Conservation (phyloP, 23 tunicate species). For the Trididemnum clinides region DNA sequence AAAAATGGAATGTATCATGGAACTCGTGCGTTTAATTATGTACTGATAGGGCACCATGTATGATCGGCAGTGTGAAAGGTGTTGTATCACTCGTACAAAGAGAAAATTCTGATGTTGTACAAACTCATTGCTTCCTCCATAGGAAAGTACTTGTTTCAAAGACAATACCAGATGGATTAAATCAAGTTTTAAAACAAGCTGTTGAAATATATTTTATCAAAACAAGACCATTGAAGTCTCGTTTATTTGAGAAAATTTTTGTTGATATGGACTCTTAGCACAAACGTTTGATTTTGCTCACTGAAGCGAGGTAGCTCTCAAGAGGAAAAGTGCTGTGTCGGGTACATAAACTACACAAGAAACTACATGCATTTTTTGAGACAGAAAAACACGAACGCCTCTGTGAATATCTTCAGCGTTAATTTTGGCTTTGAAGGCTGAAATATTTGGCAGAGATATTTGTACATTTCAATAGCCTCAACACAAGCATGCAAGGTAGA, state of each 20-base stretch:
- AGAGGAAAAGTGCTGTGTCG: not conserved
- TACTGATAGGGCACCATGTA: not conserved
- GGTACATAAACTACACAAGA: not conserved
- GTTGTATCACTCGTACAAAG: not conserved
- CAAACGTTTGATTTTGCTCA: not conserved
- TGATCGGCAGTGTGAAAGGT: not conserved
- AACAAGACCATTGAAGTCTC: not conserved
- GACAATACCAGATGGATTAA: not conserved
- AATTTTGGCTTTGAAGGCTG: not conserved
- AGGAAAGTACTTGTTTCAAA: not conserved
- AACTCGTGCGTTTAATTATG: not conserved
- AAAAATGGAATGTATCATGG: slow-evolving; percentile 1
- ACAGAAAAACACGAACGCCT: not conserved
- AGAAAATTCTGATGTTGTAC: not conserved
- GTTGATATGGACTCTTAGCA: not conserved
- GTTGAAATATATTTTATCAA: not conserved
- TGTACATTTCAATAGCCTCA: not conserved
- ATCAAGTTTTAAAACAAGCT: not conserved
- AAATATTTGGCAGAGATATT: not conserved
- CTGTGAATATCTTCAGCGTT: not conserved
- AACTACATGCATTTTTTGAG: not conserved
- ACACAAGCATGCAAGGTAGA: slow-evolving; percentile 7
- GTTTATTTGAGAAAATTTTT: not conserved
- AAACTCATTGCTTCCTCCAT: not conserved
- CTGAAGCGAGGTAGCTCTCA: not conserved